phyloP scores from a whole-genome alignment of 2,113 vertebrate genomes.

The Peromyscus leucopus region DNA sequence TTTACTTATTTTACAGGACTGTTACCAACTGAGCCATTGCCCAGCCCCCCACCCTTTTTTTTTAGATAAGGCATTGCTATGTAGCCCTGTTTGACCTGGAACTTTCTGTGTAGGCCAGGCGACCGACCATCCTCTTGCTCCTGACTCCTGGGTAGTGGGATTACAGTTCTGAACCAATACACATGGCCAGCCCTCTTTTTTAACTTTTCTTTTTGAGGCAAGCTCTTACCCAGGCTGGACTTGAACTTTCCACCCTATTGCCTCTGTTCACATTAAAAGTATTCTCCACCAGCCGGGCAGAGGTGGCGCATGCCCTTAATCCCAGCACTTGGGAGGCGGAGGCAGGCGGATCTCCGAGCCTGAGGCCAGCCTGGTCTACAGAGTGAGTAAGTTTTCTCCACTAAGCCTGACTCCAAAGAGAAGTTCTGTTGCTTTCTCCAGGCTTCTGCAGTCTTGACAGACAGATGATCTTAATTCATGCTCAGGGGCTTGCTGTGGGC shows the following conservation, averaged over 20 bases:
- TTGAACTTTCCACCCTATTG: background rate
- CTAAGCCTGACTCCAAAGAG: background rate
- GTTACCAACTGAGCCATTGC: background rate
- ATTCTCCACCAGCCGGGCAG: background rate
- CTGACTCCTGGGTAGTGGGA: background rate
- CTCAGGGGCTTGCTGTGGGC: conserved; percentile 21
- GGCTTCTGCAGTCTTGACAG: conserved; percentile 24
- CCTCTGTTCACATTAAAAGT: background rate
- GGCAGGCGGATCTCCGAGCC: background rate
- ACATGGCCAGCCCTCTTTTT: background rate
- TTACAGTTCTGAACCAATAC: background rate
- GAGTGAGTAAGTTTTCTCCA: background rate
- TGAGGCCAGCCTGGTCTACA: background rate
- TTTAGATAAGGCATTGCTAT: background rate
- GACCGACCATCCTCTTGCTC: background rate
- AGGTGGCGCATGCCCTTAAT: no score
- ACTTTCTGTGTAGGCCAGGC: background rate
- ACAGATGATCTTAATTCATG: conserved; percentile 42
- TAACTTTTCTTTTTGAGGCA: background rate
- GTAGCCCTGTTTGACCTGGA: background rate
- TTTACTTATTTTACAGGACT: background rate
- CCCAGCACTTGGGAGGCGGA: background rate
- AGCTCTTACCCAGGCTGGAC: background rate
- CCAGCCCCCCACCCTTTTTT: background rate
- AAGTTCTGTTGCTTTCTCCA: conserved; percentile 51